A percentile compares a stretch with the other conserved stretches of the same genome.
These are phyloP conservation scores for Lordiphosa clarofinis DNA, from an alignment of 1,140 invertebrate genomes.

Conservation along the genomic window DNA sequence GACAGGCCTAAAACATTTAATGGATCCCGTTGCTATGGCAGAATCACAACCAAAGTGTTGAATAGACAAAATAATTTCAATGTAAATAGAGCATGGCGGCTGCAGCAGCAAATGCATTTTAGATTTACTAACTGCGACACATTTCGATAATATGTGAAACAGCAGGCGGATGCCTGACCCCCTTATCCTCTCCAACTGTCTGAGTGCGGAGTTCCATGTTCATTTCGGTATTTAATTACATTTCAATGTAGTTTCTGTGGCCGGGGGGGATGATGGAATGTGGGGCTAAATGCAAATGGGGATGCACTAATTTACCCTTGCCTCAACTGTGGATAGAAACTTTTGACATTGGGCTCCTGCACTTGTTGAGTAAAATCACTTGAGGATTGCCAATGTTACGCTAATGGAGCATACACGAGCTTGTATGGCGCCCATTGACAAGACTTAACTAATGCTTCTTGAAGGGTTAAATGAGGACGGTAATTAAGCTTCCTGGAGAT, in stretches of 20 bases:
- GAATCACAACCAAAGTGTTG: slow-evolving; percentile 48
- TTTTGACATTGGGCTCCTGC: slow-evolving; percentile 15
- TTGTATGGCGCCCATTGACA: neutral
- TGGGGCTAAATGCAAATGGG: slow-evolving; percentile 13
- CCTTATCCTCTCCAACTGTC: slow-evolving; percentile 3
- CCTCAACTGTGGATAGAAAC: slow-evolving; percentile 25
- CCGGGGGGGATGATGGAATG: slow-evolving; percentile 4
- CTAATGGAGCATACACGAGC: slow-evolving; percentile 20
- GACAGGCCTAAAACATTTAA: slow-evolving; percentile 33
- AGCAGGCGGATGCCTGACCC: slow-evolving; percentile 17
- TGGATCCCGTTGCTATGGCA: slow-evolving; percentile 15
- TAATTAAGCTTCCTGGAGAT: too few relatives aligned
- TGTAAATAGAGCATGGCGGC: slow-evolving; percentile 30
- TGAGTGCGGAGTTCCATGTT: slow-evolving; percentile 48
- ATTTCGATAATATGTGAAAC: slow-evolving; percentile 67
- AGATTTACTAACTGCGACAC: slow-evolving; percentile 68
- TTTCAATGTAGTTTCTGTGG: slow-evolving; percentile 69
- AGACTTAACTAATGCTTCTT: slow-evolving; percentile 8
- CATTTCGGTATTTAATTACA: slow-evolving; percentile 73
- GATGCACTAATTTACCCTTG: slow-evolving; percentile 51
- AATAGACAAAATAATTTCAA: slow-evolving; percentile 57
- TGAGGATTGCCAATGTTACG: slow-evolving; percentile 12
- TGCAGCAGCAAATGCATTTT: slow-evolving; percentile 61
- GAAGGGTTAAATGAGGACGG: neutral
- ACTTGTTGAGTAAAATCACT: slow-evolving; percentile 55